Conservation (phyloP, 2,888 invertebrate species). For the Clanis bilineata region DNA sequence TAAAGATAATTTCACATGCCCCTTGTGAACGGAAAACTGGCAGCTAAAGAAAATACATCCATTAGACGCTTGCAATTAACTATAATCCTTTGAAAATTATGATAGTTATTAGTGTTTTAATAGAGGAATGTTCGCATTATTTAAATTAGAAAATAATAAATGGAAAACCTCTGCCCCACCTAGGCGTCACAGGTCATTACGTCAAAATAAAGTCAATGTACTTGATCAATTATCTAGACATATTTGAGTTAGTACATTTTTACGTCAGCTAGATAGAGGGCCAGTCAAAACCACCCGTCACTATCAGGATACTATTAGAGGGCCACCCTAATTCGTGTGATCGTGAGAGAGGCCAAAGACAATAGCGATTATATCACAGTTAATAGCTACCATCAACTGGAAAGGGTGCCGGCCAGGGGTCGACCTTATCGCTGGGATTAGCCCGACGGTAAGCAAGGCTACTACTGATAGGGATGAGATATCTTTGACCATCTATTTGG, state of each 20-base stretch:
- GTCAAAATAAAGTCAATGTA: too few relatives aligned
- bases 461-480: conserved; percentile 37
- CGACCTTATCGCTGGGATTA: conserved; percentile 67
- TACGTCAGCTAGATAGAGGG: not conserved
- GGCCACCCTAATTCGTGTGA: conserved; percentile 33
- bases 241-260: too few relatives aligned
- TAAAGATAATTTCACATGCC: too few relatives aligned
- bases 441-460: conserved; percentile 40
- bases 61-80: not conserved
- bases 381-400: conserved; percentile 70
- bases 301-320: conserved; percentile 11
- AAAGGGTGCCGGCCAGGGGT: conserved; percentile 46
- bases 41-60: conserved; percentile 6
- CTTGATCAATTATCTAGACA: too few relatives aligned
- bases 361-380: conserved; percentile 74
- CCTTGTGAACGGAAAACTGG: conserved; percentile 13
- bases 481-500: conserved; percentile 26
- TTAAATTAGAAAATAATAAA: too few relatives aligned
- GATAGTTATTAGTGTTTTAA: not conserved
- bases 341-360: conserved; percentile 78
- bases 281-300: conserved; percentile 17
- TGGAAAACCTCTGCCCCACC: too few relatives aligned
- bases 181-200: too few relatives aligned
- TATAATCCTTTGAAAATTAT: not conserved
- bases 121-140: too few relatives aligned